Percentiles rank a stretch among this genome's conserved stretches.
Conservation (phyloP, 2,113 vertebrate genomes). For the Colaptes auratus region DNA sequence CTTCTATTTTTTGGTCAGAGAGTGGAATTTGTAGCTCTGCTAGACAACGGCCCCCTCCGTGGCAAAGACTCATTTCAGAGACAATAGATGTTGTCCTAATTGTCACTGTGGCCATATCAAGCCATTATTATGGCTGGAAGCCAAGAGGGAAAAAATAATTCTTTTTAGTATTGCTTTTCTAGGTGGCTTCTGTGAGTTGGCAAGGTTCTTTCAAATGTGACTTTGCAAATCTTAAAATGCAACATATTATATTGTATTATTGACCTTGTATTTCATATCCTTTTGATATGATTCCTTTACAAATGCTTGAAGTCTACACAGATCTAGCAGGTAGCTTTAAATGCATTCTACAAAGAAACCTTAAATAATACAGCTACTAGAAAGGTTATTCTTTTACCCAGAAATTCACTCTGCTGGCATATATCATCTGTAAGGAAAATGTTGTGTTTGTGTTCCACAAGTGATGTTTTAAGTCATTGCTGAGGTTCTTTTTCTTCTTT, state of each 20-base stretch:
- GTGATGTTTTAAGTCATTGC: not conserved
- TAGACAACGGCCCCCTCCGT: not conserved
- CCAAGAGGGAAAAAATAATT: constrained; percentile 21
- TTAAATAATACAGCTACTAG: constrained; percentile 56
- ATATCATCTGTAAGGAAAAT: not conserved
- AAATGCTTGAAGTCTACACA: constrained; percentile 36
- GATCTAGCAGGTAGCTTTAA: constrained; percentile 53
- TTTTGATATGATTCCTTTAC: constrained; percentile 67
- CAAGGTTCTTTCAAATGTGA: constrained; percentile 46
- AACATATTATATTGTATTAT: constrained; percentile 62
- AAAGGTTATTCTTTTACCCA: constrained; percentile 1
- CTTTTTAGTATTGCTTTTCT: constrained; percentile 53
- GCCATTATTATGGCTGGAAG: constrained; percentile 23
- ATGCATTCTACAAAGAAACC: constrained; percentile 56
- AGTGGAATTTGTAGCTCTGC: not conserved
- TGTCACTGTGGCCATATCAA: constrained; percentile 36
- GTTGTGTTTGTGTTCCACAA: not conserved
- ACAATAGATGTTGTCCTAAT: constrained; percentile 41
- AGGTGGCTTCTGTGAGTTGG: not conserved
- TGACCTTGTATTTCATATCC: constrained; percentile 57
- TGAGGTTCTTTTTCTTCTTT: not conserved
- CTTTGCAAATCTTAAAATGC: constrained; percentile 52
- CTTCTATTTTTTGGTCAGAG: not conserved
- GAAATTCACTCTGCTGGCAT: not conserved
- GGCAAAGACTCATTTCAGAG: constrained; percentile 34